Evolutionary conservation across 2,113 vertebrate species (phyloP), one percentile per base, ranked within the genome.

Genomic region (Numenius arquata): DNA sequence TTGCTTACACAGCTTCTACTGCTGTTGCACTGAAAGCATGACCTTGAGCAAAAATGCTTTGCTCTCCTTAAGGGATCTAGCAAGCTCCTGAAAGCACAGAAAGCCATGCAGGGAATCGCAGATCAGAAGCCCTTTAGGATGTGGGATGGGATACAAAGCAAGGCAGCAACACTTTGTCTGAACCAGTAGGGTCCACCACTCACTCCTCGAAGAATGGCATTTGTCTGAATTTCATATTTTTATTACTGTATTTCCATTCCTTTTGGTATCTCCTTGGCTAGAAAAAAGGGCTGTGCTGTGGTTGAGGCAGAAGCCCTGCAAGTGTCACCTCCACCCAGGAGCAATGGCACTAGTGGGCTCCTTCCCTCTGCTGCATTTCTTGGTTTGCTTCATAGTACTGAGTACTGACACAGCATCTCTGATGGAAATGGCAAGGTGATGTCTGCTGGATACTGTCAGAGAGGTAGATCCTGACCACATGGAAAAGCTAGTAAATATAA

Each of bases 1-100:
- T 76, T 43, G 59, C 62, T 96, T 68, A 30, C 53, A 47, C n/a
- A 76, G 89, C 58, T 85, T 91, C 80, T 84, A n/a, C 83, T 1
- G 22, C 62, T 87, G 73, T 78, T 6, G 0, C 41, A 14, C 53
- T 66, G 66, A 73, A 87, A 70, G 77, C 30, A 8, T 52, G 89
- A 95, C 89, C 94, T 94, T 87, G 80, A 94, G 63, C 40, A 79
- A 78, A 96, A 96, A 36, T 16, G 20, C 56, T 93, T 67, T 83
- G 26, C 43, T 75, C 40, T 70, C 75, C 53, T 71, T 80, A 52
- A 89, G 83, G 62, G 72, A 89, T 9, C 17, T 61, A n/a, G 53
- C 30, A 48, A 78, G 43, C 53, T 77, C 56, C 90, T 81, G 68
- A 65, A 87, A 68, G 52, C 58, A 73, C 53, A 70, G 73, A 89